Evolutionary conservation across 1,140 invertebrate species (phyloP).

Genomic region (Brachionus sp.): DNA sequence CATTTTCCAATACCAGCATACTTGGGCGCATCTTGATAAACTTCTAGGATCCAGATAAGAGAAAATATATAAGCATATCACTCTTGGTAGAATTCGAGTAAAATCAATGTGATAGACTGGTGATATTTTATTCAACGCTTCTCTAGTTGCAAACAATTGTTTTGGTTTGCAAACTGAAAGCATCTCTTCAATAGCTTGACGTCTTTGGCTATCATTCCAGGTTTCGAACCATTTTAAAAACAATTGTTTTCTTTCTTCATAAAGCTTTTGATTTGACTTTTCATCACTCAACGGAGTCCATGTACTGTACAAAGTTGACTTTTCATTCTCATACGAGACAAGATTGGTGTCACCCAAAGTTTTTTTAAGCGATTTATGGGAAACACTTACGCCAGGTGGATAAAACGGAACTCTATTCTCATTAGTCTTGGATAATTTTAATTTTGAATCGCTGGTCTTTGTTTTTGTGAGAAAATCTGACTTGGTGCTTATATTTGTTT

Average conservation of each 20-base stretch:
- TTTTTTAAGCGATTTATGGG: slow-evolving; percentile 15
- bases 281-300: slow-evolving; percentile 46
- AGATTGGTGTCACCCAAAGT: slow-evolving; percentile 11
- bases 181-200: slow-evolving; percentile 22
- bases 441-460: background rate
- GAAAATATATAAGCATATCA: slow-evolving; percentile 57
- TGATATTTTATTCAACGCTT: slow-evolving; percentile 31
- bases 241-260: slow-evolving; percentile 41
- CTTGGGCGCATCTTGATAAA: slow-evolving; percentile 55
- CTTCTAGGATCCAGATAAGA: slow-evolving; percentile 58
- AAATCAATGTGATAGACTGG: slow-evolving; percentile 51
- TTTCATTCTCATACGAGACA: slow-evolving; percentile 38
- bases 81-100: slow-evolving; percentile 55
- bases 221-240: slow-evolving; percentile 46
- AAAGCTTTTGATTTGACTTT: slow-evolving; percentile 43
- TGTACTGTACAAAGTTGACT: slow-evolving; percentile 40
- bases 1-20: slow-evolving; percentile 41
- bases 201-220: slow-evolving; percentile 35
- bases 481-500: background rate
- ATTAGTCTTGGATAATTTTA: background rate
- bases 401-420: slow-evolving; percentile 32
- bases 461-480: background rate
- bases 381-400: background rate
- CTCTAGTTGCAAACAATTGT: slow-evolving; percentile 23
- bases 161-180: slow-evolving; percentile 31